A percentile compares a stretch with the other conserved stretches of the same genome.
phyloP scores from a whole-genome alignment of 2,888 invertebrate species.

The Drosophila melanosoma region DNA sequence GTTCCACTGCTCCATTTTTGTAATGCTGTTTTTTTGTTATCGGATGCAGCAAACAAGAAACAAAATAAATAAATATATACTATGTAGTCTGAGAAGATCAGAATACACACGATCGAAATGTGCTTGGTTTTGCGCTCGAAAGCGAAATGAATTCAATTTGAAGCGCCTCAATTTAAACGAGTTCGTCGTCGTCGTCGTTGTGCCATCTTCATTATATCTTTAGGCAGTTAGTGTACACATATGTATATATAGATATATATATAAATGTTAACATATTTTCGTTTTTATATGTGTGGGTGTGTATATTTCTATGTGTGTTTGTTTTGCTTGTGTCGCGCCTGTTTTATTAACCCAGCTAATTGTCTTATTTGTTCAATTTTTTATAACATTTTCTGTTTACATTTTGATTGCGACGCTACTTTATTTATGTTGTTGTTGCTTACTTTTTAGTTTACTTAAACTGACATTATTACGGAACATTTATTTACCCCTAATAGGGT shows the following conservation, averaged over 20 bases:
- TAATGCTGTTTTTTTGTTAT: conserved; percentile 32
- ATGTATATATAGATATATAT: conserved; percentile 14
- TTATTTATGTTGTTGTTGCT: neutral
- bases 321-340: conserved; percentile 36
- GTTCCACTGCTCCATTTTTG: conserved; percentile 79
- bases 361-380: conserved; percentile 68
- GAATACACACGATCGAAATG: conserved; percentile 55
- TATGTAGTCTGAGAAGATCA: conserved; percentile 46
- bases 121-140: conserved; percentile 55
- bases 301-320: conserved; percentile 23
- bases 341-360: conserved; percentile 57
- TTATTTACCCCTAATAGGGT: neutral
- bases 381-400: conserved; percentile 66
- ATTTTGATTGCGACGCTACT: conserved; percentile 63
- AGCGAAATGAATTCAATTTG: conserved; percentile 70
- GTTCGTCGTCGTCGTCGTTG: conserved; percentile 55
- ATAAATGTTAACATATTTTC: neutral
- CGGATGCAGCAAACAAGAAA: conserved; percentile 32
- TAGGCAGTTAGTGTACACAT: conserved; percentile 9
- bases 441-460: conserved; percentile 2
- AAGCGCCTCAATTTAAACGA: conserved; percentile 70
- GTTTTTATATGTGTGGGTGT: conserved; percentile 21
- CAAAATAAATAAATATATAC: conserved; percentile 12
- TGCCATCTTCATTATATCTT: conserved; percentile 68
- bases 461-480: neutral